phyloP scores from a whole-genome alignment of 2,113 vertebrate genomes.

The Calypte anna region DNA sequence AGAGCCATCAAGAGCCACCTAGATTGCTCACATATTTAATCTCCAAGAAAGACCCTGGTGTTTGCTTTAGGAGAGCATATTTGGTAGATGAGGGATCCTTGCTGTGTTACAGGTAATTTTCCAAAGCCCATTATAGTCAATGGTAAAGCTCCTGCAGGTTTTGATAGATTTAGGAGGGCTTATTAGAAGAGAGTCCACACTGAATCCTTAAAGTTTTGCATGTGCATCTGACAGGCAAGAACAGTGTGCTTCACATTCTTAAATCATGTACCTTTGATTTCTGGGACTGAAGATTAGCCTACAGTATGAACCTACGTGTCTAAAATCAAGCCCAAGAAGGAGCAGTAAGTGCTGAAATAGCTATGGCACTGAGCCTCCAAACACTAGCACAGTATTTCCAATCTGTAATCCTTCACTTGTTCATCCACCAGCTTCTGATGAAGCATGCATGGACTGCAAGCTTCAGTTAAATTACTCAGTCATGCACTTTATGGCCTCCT shows the following conservation, averaged over 20 bases:
- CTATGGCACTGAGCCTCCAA: neutral
- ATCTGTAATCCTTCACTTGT: neutral
- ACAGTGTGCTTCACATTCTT: neutral
- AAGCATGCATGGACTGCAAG: neutral
- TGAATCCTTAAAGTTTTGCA: neutral
- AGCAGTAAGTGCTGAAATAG: neutral
- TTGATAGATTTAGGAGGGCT: neutral
- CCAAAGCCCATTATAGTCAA: neutral
- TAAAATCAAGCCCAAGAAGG: neutral
- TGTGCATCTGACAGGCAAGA: neutral
- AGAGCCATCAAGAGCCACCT: neutral
- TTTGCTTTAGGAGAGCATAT: neutral
- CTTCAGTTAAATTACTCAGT: neutral
- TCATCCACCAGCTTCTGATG: neutral
- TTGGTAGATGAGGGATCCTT: neutral
- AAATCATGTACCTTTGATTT: neutral
- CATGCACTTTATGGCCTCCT: neutral
- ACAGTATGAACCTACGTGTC: neutral
- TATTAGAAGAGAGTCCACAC: neutral
- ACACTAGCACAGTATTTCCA: neutral
- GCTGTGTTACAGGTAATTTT: neutral
- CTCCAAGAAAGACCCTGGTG: neutral
- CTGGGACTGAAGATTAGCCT: neutral
- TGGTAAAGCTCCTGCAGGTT: slow-evolving; percentile 1
- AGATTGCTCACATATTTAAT: neutral